Conservation (phyloP, 1,140 invertebrate species). For the Phymastichus coffea region DNA sequence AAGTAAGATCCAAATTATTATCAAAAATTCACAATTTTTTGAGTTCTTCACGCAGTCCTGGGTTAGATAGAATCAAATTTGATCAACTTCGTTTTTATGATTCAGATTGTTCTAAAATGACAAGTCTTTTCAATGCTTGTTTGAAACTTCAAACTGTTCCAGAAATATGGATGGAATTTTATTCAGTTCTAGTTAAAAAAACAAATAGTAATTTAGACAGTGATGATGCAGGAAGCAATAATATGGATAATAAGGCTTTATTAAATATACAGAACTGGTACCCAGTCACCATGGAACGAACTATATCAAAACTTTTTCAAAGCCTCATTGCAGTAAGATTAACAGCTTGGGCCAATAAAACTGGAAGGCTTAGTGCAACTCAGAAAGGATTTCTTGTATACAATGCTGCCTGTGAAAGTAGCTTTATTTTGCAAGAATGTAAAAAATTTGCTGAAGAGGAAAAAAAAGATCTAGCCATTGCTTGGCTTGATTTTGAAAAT, state of each 20-base stretch:
- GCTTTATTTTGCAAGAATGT: conserved; percentile 15
- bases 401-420: conserved; percentile 9
- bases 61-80: not conserved
- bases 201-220: not conserved
- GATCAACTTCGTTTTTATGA: not conserved
- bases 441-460: not conserved
- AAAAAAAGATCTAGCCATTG: not conserved
- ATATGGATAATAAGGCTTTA: no score
- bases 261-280: conserved; percentile 3
- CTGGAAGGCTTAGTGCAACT: not conserved
- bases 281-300: not conserved
- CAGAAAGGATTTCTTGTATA: not conserved
- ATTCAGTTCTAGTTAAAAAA: conserved; percentile 9
- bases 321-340: not conserved
- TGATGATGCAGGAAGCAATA: no score
- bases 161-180: not conserved
- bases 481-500: conserved; percentile 11
- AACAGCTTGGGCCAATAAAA: not conserved
- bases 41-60: conserved; percentile 1
- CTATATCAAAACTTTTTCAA: conserved; percentile 3
- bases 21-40: not conserved
- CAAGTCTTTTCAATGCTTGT: conserved; percentile 8
- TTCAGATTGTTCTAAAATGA: not conserved
- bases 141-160: not conserved
- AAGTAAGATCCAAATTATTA: not conserved